A percentile compares a stretch with the other conserved stretches of the same genome.
These are phyloP conservation scores for Drosophila ficusphila DNA, from an alignment of 1,140 invertebrate genomes.

Conservation along the genomic window DNA sequence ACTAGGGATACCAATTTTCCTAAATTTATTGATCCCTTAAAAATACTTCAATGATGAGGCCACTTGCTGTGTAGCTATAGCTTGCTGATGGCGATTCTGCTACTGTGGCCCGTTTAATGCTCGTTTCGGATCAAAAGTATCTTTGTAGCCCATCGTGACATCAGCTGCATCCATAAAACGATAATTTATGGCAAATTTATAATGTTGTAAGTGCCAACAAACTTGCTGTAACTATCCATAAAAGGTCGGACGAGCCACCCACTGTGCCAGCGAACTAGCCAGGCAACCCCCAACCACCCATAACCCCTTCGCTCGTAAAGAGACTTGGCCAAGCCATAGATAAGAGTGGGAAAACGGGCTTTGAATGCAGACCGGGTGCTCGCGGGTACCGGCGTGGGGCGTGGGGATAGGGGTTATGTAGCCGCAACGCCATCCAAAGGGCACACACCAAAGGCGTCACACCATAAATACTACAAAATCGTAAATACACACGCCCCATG, in stretches of 20 bases:
- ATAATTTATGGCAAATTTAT: conserved; percentile 78
- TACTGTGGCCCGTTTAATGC: conserved; percentile 12
- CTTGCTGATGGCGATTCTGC: conserved; percentile 3
- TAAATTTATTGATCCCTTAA: neutral
- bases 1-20: neutral
- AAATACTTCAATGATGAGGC: neutral
- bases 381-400: neutral
- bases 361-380: neutral
- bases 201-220: conserved; percentile 79
- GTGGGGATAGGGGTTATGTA: neutral
- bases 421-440: conserved; percentile 29
- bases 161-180: conserved; percentile 62
- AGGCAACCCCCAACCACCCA: conserved; percentile 37
- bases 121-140: conserved; percentile 37
- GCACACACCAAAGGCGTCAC: conserved; percentile 44
- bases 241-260: conserved; percentile 50
- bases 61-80: neutral
- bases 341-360: conserved; percentile 14
- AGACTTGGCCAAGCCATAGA: conserved; percentile 53
- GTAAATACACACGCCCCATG: conserved; percentile 57
- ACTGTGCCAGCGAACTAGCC: conserved; percentile 30
- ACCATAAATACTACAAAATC: conserved; percentile 73
- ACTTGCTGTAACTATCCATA: conserved; percentile 77
- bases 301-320: conserved; percentile 57
- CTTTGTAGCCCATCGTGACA: conserved; percentile 42